These are phyloP conservation scores for Ceratina japonica DNA, from an alignment of 1,140 invertebrate genomes.

Conservation along the genomic window DNA sequence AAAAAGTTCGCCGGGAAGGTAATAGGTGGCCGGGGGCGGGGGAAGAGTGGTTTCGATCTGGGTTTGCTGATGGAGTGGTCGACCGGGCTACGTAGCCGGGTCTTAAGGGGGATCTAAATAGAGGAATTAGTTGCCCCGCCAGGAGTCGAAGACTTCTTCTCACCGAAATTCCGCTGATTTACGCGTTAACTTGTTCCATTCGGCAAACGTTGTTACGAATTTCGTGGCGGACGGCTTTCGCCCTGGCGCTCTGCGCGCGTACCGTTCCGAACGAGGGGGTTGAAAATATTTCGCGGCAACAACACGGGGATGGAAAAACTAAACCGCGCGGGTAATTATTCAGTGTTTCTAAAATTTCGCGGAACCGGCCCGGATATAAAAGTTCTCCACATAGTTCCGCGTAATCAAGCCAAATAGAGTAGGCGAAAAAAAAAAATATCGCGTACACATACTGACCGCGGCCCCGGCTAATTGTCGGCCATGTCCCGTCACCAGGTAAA, in stretches of 20 bases:
- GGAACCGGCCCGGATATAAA: neutral
- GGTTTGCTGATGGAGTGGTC: neutral
- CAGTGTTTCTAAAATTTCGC: neutral
- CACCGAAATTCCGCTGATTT: neutral
- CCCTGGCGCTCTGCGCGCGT: no score
- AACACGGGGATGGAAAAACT: neutral
- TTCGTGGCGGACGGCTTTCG: no score
- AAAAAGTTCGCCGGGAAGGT: neutral
- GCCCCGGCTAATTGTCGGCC: slow-evolving; percentile 1
- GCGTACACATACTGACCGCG: neutral
- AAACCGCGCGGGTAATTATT: neutral
- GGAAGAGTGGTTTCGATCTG: slow-evolving; percentile 4
- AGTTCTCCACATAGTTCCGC: no score
- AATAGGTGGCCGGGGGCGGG: no score
- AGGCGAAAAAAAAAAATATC: neutral
- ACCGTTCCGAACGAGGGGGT: no score
- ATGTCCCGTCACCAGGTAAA: neutral
- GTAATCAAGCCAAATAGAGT: neutral
- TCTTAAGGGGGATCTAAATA: neutral
- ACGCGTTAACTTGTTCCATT: neutral
- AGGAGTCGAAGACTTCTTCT: neutral
- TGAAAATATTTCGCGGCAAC: neutral
- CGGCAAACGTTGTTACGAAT: no score
- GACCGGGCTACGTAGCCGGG: neutral
- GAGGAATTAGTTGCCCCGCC: no score